These are phyloP conservation scores for Parus major DNA, from an alignment of 2,113 vertebrate species.

Conservation along the genomic window DNA sequence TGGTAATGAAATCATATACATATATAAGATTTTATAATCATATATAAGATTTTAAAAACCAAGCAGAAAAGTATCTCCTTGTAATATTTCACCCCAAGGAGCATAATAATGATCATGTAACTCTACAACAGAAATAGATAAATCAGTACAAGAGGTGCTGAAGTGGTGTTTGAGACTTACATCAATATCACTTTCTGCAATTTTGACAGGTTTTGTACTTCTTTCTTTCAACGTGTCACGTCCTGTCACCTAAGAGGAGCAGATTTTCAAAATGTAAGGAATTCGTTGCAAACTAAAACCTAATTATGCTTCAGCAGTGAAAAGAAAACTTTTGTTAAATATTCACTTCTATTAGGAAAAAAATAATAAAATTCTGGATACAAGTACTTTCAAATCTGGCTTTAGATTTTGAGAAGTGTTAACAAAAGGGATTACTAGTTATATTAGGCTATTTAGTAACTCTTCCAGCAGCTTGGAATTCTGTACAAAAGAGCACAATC, in stretches of 20 bases:
- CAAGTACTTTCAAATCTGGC: not conserved
- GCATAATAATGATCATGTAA: not conserved
- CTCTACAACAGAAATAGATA: not conserved
- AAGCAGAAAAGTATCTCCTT: not conserved
- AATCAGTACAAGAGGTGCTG: not conserved
- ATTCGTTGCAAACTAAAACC: not conserved
- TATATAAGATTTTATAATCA: not conserved
- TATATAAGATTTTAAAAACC: not conserved
- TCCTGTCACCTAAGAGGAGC: conserved; percentile 85
- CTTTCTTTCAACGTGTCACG: conserved; percentile 86
- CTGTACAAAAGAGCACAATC: not conserved
- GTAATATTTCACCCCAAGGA: not conserved
- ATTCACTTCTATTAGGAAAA: not conserved
- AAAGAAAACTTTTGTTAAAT: not conserved
- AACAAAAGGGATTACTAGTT: not conserved
- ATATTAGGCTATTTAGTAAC: not conserved
- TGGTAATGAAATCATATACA: conserved; percentile 55
- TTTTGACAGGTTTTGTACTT: conserved; percentile 87
- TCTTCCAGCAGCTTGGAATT: not conserved
- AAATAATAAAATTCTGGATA: not conserved
- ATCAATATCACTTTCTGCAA: conserved; percentile 94
- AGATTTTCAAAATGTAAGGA: conserved; percentile 1
- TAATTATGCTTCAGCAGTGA: not conserved
- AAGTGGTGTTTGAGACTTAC: conserved; percentile 78
- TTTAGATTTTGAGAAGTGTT: not conserved